Evolutionary conservation across 2,888 invertebrate species (phyloP).

Genomic region (Aphidius colemani): DNA sequence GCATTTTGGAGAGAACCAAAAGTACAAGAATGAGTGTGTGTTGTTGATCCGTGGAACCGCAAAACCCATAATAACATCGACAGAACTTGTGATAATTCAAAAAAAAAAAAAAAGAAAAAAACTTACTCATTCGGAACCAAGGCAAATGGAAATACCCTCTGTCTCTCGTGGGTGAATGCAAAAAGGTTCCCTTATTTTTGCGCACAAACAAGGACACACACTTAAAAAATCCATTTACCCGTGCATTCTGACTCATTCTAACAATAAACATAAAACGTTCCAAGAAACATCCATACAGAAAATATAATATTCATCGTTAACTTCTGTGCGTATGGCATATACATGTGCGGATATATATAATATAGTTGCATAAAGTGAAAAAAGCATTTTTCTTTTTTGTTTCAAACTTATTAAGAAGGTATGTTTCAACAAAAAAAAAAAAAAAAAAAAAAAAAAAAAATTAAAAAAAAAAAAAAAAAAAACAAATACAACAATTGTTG

Average conservation of each 20-base stretch:
- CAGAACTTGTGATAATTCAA: constrained; percentile 35
- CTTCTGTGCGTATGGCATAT: constrained; percentile 14
- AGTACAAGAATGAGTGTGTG: constrained; percentile 21
- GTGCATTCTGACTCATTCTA: constrained; percentile 2
- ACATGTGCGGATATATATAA: constrained; percentile 7
- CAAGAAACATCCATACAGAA: constrained; percentile 11
- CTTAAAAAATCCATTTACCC: neutral
- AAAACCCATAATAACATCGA: constrained; percentile 42
- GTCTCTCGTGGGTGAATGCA: constrained; percentile 7
- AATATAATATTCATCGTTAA: constrained; percentile 14
- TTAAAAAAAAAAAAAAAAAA: no score
- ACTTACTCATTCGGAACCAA: constrained; percentile 26
- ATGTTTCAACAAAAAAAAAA: no score
- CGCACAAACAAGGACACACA: constrained; percentile 8
- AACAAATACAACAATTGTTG: no score
- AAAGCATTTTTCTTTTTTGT: constrained; percentile 8
- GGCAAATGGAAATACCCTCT: constrained; percentile 29
- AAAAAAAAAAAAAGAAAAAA: constrained; percentile 28
- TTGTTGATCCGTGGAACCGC: constrained; percentile 38
- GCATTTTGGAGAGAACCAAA: constrained; percentile 14
- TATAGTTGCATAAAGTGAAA: neutral
- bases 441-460: no score
- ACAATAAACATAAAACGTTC: constrained; percentile 18
- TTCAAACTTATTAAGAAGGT: neutral
- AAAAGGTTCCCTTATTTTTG: constrained; percentile 15